Evolutionary conservation across 2,113 vertebrate species (phyloP).

Genomic region (Pyrgilauda ruficollis): DNA sequence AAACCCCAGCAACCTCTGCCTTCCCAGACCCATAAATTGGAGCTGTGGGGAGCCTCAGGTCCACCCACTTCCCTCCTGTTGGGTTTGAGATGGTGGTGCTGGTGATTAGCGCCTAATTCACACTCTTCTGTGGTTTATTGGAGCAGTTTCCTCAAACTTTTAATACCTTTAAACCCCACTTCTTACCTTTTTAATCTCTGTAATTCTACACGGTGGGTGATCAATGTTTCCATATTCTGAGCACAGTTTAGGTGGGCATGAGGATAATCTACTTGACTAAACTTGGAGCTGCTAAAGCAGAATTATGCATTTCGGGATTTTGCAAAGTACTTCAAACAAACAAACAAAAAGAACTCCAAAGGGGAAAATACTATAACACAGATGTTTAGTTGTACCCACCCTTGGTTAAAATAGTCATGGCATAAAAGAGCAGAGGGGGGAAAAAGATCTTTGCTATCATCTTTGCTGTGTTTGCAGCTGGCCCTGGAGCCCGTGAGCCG

Average conservation of each 20-base stretch:
- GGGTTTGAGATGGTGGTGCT: background rate
- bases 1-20: background rate
- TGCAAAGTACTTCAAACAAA: background rate
- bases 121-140: background rate
- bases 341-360: background rate
- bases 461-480: background rate
- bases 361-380: background rate
- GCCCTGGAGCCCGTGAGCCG: fast-evolving
- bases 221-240: background rate
- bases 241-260: background rate
- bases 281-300: background rate
- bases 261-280: background rate
- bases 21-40: background rate
- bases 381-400: background rate
- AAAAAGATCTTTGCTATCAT: background rate
- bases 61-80: background rate
- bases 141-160: background rate
- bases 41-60: background rate
- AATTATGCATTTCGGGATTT: background rate
- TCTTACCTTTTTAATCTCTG: background rate
- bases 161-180: background rate
- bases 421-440: background rate
- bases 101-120: background rate
- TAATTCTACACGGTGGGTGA: background rate
- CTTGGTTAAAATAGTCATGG: background rate